Evolutionary conservation across 2,888 invertebrate species (phyloP).

Genomic region (Cerastis leucographa): DNA sequence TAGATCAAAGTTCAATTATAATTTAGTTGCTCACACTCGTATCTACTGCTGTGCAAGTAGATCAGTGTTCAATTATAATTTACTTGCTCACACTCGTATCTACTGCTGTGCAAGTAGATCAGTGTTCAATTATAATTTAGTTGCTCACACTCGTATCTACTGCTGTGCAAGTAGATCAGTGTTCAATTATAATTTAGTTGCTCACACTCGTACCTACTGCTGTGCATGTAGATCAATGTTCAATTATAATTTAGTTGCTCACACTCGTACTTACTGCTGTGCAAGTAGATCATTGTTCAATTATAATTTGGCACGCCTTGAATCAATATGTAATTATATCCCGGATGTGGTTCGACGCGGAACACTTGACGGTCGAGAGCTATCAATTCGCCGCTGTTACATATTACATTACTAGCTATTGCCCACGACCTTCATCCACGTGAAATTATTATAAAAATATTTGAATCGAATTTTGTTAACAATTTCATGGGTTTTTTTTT

Average conservation of each 20-base stretch:
- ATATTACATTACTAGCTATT: background rate
- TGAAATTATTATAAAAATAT: no score
- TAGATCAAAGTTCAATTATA: constrained; percentile 46
- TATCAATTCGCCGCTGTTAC: constrained; percentile 33
- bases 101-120: constrained; percentile 39
- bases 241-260: no score
- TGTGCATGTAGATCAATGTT: constrained; percentile 49
- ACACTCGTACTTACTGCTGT: background rate
- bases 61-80: constrained; percentile 43
- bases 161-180: constrained; percentile 43
- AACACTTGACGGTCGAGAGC: constrained; percentile 53
- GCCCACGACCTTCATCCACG: no score
- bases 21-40: background rate
- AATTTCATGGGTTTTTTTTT: no score
- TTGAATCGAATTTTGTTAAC: no score
- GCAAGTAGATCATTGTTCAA: constrained; percentile 50
- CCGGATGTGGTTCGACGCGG: constrained; percentile 53
- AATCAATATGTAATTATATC: constrained; percentile 49
- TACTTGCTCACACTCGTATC: background rate
- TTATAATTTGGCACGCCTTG: constrained; percentile 60
- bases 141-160: background rate
- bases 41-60: constrained; percentile 32
- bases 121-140: constrained; percentile 37
- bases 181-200: constrained; percentile 30
- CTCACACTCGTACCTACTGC: background rate